Percentiles rank a stretch among this genome's conserved stretches.
Evolutionary conservation across 2,797 vertebrate species (phyloP).

Genomic region (Aphelocoma californica): DNA sequence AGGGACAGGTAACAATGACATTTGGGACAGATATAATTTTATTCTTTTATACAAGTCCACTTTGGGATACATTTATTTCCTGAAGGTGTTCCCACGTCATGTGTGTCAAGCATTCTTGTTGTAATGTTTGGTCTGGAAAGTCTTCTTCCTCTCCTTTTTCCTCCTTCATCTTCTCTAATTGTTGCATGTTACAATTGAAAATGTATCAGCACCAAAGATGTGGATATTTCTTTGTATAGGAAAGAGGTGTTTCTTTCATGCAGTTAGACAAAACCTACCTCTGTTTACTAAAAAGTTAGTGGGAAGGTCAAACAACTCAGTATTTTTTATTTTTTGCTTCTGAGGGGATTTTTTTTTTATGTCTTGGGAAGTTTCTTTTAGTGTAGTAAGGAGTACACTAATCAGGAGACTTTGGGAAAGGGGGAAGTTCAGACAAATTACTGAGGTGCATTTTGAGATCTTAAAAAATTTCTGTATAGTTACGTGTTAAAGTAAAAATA

Average conservation of each 20-base stretch:
- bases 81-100: background rate
- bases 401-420: background rate
- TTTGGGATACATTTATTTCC: background rate
- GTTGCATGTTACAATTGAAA: background rate
- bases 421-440: background rate
- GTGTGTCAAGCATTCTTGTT: background rate
- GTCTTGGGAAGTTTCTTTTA: background rate
- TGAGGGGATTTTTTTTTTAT: background rate
- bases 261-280: background rate
- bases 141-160: background rate
- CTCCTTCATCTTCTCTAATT: background rate
- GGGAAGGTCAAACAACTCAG: background rate
- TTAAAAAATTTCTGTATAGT: background rate
- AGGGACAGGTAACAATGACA: slow-evolving; percentile 77
- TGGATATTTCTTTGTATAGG: background rate
- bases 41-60: background rate
- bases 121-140: background rate
- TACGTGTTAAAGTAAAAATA: background rate
- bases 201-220: background rate
- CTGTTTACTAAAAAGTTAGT: background rate
- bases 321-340: background rate
- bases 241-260: background rate
- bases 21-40: background rate
- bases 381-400: background rate
- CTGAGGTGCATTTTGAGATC: background rate